Evolutionary conservation across 2,113 vertebrate genomes (phyloP).

Genomic region (Zootoca vivipara): DNA sequence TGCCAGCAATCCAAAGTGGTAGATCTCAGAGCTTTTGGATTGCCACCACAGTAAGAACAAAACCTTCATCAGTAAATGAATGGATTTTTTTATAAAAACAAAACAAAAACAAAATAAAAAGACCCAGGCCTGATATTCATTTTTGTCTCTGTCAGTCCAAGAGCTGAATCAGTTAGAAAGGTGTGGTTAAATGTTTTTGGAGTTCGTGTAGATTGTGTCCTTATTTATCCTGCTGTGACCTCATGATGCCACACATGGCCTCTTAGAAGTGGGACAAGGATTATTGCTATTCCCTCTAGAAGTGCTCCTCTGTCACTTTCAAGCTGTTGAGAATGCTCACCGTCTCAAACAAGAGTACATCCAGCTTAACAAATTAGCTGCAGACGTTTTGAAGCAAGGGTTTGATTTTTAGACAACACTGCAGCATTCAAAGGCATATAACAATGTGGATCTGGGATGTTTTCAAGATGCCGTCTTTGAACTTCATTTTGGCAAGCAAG

Average conservation of each 20-base stretch:
- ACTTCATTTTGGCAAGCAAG: conserved; percentile 65
- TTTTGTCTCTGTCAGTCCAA: conserved; percentile 23
- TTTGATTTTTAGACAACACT: conserved; percentile 56
- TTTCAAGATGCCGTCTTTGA: conserved; percentile 62
- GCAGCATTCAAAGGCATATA: conserved; percentile 48
- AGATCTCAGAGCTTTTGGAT: neutral
- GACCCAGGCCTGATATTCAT: neutral
- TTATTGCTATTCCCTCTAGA: conserved; percentile 69
- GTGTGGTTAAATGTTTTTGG: conserved; percentile 24
- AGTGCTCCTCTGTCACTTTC: conserved; percentile 62
- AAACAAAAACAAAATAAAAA: neutral
- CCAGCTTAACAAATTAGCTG: conserved; percentile 33
- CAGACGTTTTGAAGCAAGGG: conserved; percentile 40
- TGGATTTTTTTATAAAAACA: neutral
- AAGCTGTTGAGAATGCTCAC: conserved; percentile 39
- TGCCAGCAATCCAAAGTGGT: neutral
- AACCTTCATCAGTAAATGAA: neutral
- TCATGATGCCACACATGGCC: conserved; percentile 53
- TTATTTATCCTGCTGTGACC: conserved; percentile 63
- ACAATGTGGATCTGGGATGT: conserved; percentile 51
- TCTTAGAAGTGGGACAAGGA: conserved; percentile 59
- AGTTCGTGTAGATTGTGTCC: conserved; percentile 49
- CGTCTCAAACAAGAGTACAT: conserved; percentile 35
- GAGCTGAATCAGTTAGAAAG: conserved; percentile 53
- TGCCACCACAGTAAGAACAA: neutral